These are phyloP conservation scores for Enoplosus armatus DNA, from an alignment of 2,797 vertebrate species.

Conservation along the genomic window DNA sequence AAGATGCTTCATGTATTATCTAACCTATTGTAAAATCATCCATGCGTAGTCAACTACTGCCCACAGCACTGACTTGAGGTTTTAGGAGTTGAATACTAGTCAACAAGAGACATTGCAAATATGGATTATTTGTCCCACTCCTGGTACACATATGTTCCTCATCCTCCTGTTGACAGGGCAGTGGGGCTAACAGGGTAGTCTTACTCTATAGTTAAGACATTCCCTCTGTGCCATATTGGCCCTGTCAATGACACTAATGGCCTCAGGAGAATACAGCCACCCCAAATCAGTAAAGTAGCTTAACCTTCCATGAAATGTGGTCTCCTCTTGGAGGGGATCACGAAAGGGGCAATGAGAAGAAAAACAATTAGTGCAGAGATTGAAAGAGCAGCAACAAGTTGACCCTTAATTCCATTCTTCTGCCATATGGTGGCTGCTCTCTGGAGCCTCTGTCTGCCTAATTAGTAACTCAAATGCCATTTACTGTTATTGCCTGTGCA, in stretches of 20 bases:
- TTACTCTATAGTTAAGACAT: neutral
- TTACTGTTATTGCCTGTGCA: constrained; percentile 63
- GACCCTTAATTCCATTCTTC: constrained; percentile 66
- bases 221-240: constrained; percentile 44
- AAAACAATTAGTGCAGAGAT: constrained; percentile 83
- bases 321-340: constrained; percentile 65
- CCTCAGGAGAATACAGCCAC: constrained; percentile 54
- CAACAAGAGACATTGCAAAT: neutral
- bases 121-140: constrained; percentile 1
- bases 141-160: neutral
- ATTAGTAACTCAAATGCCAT: constrained; percentile 74
- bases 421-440: constrained; percentile 85
- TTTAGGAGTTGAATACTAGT: neutral
- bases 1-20: neutral
- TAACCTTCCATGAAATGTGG: constrained; percentile 75
- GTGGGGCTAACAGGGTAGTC: neutral
- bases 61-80: neutral
- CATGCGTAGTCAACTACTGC: no score
- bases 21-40: neutral
- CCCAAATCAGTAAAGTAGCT: constrained; percentile 81
- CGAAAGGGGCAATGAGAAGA: constrained; percentile 67
- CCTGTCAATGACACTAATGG: constrained; percentile 52
- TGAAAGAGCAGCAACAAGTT: constrained; percentile 75
- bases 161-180: neutral
- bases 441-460: constrained; percentile 65